These are phyloP conservation scores for human DNA, from an alignment of 2,113 vertebrate genomes.

Conservation along the genomic window GRCh38 chr7:49442001-49442500, in stretches of 20 bases:
- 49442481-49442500: accelerated
- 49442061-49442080: not conserved
- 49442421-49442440: no score
- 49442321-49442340: accelerated
- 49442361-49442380: accelerated
- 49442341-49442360: accelerated
- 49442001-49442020: not conserved
- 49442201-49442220: not conserved
- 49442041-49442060: not conserved
- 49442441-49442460: accelerated
- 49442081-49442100: not conserved
- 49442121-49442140: not conserved
- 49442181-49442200: not conserved
- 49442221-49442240: not conserved
- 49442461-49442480: accelerated
- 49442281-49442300: not conserved
- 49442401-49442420: not conserved
- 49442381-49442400: accelerated
- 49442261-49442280: not conserved
- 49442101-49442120: not conserved
- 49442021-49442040: not conserved
- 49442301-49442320: accelerated
- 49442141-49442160: not conserved
- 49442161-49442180: not conserved
- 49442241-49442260: not conserved